These are phyloP conservation scores for Apolygus lucorum DNA, from an alignment of 1,140 invertebrate genomes.

Conservation along the genomic window DNA sequence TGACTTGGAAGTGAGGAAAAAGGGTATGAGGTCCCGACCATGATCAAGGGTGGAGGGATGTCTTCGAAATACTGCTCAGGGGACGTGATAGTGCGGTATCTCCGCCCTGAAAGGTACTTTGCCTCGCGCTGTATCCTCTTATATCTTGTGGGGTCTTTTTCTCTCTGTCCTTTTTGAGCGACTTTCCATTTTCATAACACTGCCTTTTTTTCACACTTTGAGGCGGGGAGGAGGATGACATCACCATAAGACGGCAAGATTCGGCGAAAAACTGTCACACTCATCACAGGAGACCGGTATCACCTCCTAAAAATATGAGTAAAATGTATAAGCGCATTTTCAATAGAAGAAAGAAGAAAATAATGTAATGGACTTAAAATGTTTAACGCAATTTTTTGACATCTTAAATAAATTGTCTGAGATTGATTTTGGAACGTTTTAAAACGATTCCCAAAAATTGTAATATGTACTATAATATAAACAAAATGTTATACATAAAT, in stretches of 20 bases:
- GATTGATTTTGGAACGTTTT: too few species aligned
- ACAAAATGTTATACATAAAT: too few species aligned
- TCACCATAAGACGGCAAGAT: not conserved
- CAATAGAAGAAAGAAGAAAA: too few species aligned
- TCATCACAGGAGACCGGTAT: too few species aligned
- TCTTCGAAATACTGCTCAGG: conserved; percentile 4
- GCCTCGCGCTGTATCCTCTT: conserved; percentile 5
- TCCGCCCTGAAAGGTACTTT: conserved; percentile 6
- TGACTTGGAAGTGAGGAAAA: not conserved
- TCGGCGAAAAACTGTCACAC: too few species aligned
- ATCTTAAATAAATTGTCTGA: too few species aligned
- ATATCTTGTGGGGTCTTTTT: not conserved
- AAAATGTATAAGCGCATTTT: too few species aligned
- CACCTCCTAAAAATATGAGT: too few species aligned
- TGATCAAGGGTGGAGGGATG: not conserved
- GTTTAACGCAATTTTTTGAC: too few species aligned
- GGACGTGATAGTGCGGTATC: conserved; percentile 1
- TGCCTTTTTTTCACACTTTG: not conserved
- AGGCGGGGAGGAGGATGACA: not conserved
- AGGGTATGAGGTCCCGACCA: not conserved
- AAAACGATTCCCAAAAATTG: too few species aligned
- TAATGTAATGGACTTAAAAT: too few species aligned
- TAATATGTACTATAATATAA: too few species aligned
- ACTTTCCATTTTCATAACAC: not conserved
- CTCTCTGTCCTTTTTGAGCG: not conserved